phyloP scores from a whole-genome alignment of 2,113 vertebrate species.

The Oxyruncus cristatus region DNA sequence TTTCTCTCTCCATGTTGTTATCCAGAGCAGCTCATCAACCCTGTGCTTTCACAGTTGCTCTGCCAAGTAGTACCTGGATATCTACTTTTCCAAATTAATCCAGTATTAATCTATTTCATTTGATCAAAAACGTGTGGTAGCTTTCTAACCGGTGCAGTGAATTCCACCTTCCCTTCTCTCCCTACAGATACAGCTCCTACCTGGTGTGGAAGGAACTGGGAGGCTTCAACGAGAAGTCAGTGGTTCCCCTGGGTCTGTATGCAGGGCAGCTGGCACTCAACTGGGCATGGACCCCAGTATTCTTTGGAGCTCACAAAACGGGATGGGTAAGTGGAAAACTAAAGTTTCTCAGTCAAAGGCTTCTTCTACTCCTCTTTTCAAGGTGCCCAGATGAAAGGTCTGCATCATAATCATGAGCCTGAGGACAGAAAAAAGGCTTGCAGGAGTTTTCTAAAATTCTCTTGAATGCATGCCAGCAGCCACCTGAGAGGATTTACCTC shows the following conservation, averaged over 20 bases:
- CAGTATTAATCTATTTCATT: background rate
- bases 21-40: background rate
- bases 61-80: background rate
- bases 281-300: slow-evolving; percentile 79
- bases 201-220: slow-evolving; percentile 79
- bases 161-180: background rate
- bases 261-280: slow-evolving; percentile 77
- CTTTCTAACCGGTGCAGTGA: background rate
- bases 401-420: background rate
- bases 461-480: background rate
- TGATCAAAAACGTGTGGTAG: background rate
- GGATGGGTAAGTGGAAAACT: slow-evolving; percentile 75
- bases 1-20: background rate
- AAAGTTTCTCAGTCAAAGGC: background rate
- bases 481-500: background rate
- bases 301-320: slow-evolving; percentile 74
- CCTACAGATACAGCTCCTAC: slow-evolving; percentile 77
- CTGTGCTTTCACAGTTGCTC: background rate
- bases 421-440: background rate
- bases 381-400: background rate
- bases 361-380: background rate
- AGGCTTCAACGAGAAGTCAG: slow-evolving; percentile 70
- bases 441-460: background rate
- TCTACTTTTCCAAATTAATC: background rate
- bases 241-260: slow-evolving; percentile 80